A percentile compares a stretch with the other conserved stretches of the same genome.
Evolutionary conservation across 2,888 invertebrate species (phyloP).

Genomic region (Noctua janthe): DNA sequence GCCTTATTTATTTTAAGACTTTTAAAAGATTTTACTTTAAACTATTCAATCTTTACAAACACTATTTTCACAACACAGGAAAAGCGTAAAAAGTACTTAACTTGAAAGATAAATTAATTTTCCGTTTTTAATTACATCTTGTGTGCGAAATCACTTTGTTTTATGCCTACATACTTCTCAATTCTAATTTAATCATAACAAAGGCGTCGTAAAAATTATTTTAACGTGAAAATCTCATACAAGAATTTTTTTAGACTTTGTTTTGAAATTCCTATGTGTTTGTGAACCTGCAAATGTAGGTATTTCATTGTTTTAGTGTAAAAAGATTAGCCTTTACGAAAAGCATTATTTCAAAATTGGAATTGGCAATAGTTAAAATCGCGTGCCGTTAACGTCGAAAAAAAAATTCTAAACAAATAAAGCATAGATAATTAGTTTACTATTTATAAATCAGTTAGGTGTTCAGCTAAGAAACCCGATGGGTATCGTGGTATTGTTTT

Average conservation of each 20-base stretch:
- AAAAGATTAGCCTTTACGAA: background rate
- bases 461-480: slow-evolving; percentile 30
- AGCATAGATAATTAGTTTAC: slow-evolving; percentile 52
- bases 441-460: slow-evolving; percentile 55
- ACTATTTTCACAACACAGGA: background rate
- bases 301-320: background rate
- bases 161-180: slow-evolving; percentile 15
- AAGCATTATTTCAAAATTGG: slow-evolving; percentile 11
- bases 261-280: background rate
- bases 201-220: slow-evolving; percentile 29
- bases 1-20: background rate
- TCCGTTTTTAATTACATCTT: slow-evolving; percentile 23
- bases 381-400: slow-evolving; percentile 13
- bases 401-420: background rate
- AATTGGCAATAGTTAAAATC: background rate
- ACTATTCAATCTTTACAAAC: background rate
- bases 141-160: slow-evolving; percentile 20
- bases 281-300: background rate
- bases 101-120: slow-evolving; percentile 3
- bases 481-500: slow-evolving; percentile 63
- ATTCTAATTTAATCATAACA: slow-evolving; percentile 48
- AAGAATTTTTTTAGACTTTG: slow-evolving; percentile 5
- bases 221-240: slow-evolving; percentile 20
- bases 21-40: background rate
- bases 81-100: background rate